These are phyloP conservation scores for Polyergus mexicanus DNA, from an alignment of 1,140 invertebrate genomes.

Conservation along the genomic window DNA sequence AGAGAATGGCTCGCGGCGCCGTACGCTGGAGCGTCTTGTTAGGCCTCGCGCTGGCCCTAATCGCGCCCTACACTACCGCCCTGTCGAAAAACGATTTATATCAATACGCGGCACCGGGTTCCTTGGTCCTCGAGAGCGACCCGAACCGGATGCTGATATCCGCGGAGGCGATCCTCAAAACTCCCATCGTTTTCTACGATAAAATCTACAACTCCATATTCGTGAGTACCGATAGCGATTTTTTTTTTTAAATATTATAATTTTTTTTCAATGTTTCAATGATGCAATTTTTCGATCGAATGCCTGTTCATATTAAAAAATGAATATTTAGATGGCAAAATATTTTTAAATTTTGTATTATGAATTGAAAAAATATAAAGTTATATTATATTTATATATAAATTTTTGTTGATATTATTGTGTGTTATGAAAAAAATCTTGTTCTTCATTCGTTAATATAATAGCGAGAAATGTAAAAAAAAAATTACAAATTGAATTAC, in stretches of 20 bases:
- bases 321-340: neutral
- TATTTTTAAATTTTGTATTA: neutral
- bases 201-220: conserved; percentile 90
- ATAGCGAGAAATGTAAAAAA: neutral
- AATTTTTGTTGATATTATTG: neutral
- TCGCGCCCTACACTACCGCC: conserved; percentile 64
- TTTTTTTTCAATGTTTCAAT: neutral
- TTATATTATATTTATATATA: neutral
- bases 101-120: conserved; percentile 72
- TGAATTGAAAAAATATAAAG: neutral
- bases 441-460: neutral
- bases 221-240: conserved; percentile 88
- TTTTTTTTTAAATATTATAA: neutral
- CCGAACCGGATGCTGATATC: conserved; percentile 83
- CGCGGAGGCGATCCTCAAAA: conserved; percentile 85
- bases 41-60: conserved; percentile 65
- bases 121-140: conserved; percentile 73
- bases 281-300: neutral
- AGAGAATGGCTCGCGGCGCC: conserved; percentile 82
- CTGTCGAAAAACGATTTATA: conserved; percentile 80
- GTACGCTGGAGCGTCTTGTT: conserved; percentile 66
- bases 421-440: neutral
- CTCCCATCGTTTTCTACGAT: conserved; percentile 91
- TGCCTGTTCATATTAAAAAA: neutral
- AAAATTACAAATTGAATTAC: neutral